Percentiles rank a stretch among this genome's conserved stretches.
Evolutionary conservation across 2,888 invertebrate species (phyloP).

Genomic region (Ceramica pisi): DNA sequence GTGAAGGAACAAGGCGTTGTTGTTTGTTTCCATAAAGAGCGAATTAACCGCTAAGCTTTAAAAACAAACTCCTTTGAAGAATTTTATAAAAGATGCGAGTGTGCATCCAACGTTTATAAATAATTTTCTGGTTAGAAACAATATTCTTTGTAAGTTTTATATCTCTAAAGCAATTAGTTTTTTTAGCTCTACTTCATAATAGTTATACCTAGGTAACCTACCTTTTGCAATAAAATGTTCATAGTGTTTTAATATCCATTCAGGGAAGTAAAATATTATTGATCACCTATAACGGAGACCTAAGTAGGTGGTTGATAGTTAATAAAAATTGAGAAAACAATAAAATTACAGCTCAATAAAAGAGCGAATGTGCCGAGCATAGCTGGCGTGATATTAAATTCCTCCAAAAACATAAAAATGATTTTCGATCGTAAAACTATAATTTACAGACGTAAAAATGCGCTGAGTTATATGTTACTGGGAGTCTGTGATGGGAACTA

Average conservation of each 20-base stretch:
- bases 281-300: conserved; percentile 78
- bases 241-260: conserved; percentile 48
- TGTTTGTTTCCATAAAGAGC: conserved; percentile 78
- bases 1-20: conserved; percentile 64
- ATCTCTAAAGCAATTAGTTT: conserved; percentile 63
- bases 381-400: conserved; percentile 90
- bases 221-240: conserved; percentile 56
- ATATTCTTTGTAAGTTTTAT: conserved; percentile 74
- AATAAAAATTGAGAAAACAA: conserved; percentile 91
- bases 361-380: conserved; percentile 89
- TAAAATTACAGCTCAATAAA: conserved; percentile 91
- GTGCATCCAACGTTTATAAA: conserved; percentile 78
- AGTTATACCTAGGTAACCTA: conserved; percentile 15
- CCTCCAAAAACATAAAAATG: conserved; percentile 90
- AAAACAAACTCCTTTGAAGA: conserved; percentile 84
- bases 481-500: conserved; percentile 73
- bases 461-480: conserved; percentile 88
- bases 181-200: conserved; percentile 41
- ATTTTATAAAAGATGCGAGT: conserved; percentile 78
- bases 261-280: conserved; percentile 76
- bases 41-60: conserved; percentile 83
- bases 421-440: conserved; percentile 91
- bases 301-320: conserved; percentile 89
- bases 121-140: conserved; percentile 75
- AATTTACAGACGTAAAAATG: conserved; percentile 91